These are phyloP conservation scores for Athalia cordata DNA, from an alignment of 2,888 invertebrate genomes.

Conservation along the genomic window DNA sequence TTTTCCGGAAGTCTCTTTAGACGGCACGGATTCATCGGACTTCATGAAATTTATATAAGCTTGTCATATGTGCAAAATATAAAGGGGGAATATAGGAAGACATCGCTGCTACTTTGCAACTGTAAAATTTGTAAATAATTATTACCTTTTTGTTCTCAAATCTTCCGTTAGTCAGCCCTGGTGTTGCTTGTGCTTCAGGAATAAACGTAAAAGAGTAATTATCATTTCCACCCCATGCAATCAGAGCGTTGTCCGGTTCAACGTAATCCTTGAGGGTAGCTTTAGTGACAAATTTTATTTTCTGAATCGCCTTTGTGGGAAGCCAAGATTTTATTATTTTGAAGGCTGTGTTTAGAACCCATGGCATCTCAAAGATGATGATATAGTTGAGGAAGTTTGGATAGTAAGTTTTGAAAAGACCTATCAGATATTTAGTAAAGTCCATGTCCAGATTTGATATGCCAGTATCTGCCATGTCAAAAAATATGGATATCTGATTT, in stretches of 20 bases:
- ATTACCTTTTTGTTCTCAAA: constrained; percentile 75
- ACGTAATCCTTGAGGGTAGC: constrained; percentile 85
- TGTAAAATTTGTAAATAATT: constrained; percentile 18
- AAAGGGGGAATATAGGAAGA: no score
- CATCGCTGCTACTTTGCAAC: no score
- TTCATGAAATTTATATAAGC: not conserved
- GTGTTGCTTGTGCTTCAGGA: constrained; percentile 75
- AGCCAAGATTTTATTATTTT: constrained; percentile 91
- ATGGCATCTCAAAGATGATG: constrained; percentile 94
- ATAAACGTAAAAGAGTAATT: constrained; percentile 84
- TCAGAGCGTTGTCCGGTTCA: constrained; percentile 83
- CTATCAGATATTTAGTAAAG: constrained; percentile 89
- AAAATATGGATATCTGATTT: constrained; percentile 87
- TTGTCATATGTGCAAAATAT: no score
- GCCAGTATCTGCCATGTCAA: constrained; percentile 93
- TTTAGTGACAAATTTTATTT: constrained; percentile 89
- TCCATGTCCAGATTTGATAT: constrained; percentile 94
- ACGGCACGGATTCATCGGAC: not conserved
- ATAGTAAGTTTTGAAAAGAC: constrained; percentile 91
- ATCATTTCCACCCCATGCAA: constrained; percentile 88
- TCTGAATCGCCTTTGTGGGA: constrained; percentile 91
- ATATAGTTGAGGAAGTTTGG: constrained; percentile 92
- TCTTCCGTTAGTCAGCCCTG: constrained; percentile 64
- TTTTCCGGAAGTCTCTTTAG: not conserved
- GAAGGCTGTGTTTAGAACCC: constrained; percentile 93